phyloP scores from a whole-genome alignment of 1,140 invertebrate species.

The Scaptomyza hsui region DNA sequence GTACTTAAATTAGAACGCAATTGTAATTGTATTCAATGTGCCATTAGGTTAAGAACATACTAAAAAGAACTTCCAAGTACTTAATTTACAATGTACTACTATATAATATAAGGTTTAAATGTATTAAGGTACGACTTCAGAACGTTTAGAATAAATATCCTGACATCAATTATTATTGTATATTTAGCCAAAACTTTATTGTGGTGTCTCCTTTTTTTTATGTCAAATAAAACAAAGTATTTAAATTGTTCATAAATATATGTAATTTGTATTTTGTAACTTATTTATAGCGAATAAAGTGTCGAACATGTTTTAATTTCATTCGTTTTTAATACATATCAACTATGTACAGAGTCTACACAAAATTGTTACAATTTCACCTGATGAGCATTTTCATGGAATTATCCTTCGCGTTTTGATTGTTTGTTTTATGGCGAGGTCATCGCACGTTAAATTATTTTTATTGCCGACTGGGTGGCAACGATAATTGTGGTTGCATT shows the following conservation, averaged over 20 bases:
- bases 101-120: too few species aligned
- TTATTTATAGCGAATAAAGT: conserved; percentile 78
- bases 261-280: conserved; percentile 57
- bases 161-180: too few species aligned
- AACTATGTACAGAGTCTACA: conserved; percentile 20
- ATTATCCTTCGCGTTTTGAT: conserved; percentile 1
- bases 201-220: conserved; percentile 22
- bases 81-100: conserved; percentile 14
- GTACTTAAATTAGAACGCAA: conserved; percentile 50
- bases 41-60: conserved; percentile 67
- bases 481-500: conserved; percentile 18
- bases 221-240: conserved; percentile 33
- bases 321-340: conserved; percentile 22
- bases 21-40: conserved; percentile 72
- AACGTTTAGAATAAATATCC: too few species aligned
- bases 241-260: conserved; percentile 41
- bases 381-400: conserved; percentile 43
- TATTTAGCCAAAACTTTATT: neutral
- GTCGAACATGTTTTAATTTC: conserved; percentile 56
- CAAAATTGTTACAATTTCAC: conserved; percentile 33
- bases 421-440: neutral
- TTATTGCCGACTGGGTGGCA: conserved; percentile 48
- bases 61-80: conserved; percentile 45
- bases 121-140: too few species aligned
- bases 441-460: neutral